phyloP scores from a whole-genome alignment of 2,888 invertebrate genomes.

The Cancer borealis region DNA sequence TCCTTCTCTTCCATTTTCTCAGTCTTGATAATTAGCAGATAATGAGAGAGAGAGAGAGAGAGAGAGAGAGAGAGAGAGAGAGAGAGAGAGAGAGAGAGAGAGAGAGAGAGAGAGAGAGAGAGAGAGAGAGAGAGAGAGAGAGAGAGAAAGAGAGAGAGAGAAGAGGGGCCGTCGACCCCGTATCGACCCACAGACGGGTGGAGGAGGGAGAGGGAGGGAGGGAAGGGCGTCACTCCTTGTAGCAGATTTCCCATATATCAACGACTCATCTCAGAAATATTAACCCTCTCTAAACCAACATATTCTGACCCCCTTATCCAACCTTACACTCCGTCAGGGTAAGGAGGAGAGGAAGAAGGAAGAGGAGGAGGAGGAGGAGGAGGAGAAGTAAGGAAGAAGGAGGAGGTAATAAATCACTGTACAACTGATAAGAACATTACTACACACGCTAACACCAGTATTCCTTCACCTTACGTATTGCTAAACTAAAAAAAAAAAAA shows the following conservation, averaged over 20 bases:
- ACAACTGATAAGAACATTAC: no score
- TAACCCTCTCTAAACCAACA: not conserved
- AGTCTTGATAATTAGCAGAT: conserved; percentile 8
- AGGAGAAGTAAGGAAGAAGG: not conserved
- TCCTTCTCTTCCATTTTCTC: conserved; percentile 7
- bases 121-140: not conserved
- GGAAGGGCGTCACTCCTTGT: not conserved
- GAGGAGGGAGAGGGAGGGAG: not conserved
- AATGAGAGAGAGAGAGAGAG: conserved; percentile 55
- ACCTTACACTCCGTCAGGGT: not conserved
- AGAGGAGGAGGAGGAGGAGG: not conserved
- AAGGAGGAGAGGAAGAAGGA: not conserved
- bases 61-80: conserved; percentile 40
- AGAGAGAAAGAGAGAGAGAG: not conserved
- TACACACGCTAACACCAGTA: not conserved
- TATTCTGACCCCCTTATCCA: not conserved
- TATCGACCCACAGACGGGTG: conserved; percentile 8
- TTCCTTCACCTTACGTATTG: not conserved
- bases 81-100: conserved; percentile 57
- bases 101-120: conserved; percentile 49
- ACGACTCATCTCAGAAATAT: not conserved
- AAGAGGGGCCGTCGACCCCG: not conserved
- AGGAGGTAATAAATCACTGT: not conserved
- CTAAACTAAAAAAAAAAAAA: not conserved
- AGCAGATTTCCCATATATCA: conserved; percentile 10